These are phyloP conservation scores for Altica lythri DNA, from an alignment of 2,888 invertebrate genomes.

Conservation along the genomic window DNA sequence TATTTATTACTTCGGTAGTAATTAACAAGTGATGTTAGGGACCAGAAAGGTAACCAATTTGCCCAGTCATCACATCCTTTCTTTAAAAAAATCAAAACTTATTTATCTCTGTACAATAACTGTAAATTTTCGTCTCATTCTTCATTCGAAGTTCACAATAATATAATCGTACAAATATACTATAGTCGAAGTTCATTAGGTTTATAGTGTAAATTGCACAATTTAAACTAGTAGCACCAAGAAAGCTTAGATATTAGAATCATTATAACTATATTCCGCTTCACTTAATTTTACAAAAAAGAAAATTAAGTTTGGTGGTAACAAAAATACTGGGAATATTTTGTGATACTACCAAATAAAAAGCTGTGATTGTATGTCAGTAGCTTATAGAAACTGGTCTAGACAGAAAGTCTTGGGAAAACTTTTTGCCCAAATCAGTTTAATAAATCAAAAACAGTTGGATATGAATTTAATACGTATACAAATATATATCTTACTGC, in stretches of 20 bases:
- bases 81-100: slow-evolving; percentile 33
- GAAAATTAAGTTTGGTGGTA: slow-evolving; percentile 57
- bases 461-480: slow-evolving; percentile 23
- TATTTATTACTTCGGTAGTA: slow-evolving; percentile 49
- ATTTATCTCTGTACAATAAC: slow-evolving; percentile 32
- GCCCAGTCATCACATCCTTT: slow-evolving; percentile 54
- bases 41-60: slow-evolving; percentile 52
- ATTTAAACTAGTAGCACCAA: slow-evolving; percentile 31
- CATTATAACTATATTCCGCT: slow-evolving; percentile 33
- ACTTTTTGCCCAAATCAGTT: slow-evolving; percentile 52
- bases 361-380: slow-evolving; percentile 55
- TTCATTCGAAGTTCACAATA: slow-evolving; percentile 34
- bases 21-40: slow-evolving; percentile 56
- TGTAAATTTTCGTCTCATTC: slow-evolving; percentile 31
- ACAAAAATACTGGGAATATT: slow-evolving; percentile 58
- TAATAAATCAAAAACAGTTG: slow-evolving; percentile 18
- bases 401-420: slow-evolving; percentile 57
- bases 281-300: slow-evolving; percentile 46
- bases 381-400: slow-evolving; percentile 45
- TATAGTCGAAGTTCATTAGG: slow-evolving; percentile 31
- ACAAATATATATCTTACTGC: slow-evolving; percentile 32
- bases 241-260: slow-evolving; percentile 20
- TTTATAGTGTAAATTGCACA: slow-evolving; percentile 29
- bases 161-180: slow-evolving; percentile 36
- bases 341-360: slow-evolving; percentile 57